These are phyloP conservation scores for Pygoscelis adeliae DNA, from an alignment of 2,113 vertebrate species.

Conservation along the genomic window DNA sequence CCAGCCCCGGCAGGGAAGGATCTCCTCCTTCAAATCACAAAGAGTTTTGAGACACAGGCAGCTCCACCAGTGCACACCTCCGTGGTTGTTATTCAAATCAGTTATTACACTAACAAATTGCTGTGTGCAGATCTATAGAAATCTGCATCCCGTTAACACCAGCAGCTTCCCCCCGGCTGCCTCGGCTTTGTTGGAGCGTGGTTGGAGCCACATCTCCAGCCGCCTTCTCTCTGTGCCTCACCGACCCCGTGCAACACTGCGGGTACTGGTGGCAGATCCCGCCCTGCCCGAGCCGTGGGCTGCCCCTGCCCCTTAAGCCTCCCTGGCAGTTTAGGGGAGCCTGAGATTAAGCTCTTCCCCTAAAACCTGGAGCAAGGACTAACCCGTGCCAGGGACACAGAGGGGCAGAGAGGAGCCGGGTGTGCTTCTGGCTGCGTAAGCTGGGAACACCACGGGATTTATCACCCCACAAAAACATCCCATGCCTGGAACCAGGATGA, in stretches of 20 bases:
- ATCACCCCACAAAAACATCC: not conserved
- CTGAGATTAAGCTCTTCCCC: not conserved
- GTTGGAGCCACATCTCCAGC: not conserved
- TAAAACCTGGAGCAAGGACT: not conserved
- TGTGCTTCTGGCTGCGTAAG: not conserved
- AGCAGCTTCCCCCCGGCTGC: not conserved
- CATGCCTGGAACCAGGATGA: not conserved
- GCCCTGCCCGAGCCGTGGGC: not conserved
- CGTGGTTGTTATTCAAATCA: not conserved
- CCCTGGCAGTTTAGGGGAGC: not conserved
- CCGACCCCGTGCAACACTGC: rapidly evolving
- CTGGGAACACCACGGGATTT: not conserved
- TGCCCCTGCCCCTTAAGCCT: not conserved
- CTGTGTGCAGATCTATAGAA: not conserved
- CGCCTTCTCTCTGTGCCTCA: not conserved
- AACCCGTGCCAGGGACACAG: rapidly evolving
- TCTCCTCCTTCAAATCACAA: not conserved
- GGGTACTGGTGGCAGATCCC: not conserved
- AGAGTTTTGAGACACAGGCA: not conserved
- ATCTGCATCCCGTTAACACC: not conserved
- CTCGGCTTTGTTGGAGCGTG: rapidly evolving
- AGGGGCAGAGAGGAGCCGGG: not conserved
- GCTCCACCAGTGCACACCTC: not conserved
- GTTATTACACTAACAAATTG: not conserved
- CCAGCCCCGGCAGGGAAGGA: not conserved